phyloP scores from a whole-genome alignment of 2,797 vertebrate species.

The Sitta carolinensis region DNA sequence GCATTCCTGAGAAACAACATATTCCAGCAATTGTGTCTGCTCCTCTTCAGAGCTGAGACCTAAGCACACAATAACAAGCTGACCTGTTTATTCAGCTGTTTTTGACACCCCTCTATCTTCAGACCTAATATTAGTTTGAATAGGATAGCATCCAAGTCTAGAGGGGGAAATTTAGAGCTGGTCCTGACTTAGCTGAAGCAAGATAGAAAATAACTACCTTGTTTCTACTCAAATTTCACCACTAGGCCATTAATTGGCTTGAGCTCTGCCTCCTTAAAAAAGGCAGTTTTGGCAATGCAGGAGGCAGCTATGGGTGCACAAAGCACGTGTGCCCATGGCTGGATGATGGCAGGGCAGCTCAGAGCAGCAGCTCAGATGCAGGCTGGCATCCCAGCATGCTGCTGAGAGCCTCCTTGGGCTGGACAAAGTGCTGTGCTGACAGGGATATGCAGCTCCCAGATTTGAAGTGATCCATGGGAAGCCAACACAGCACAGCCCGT shows the following conservation, averaged over 20 bases:
- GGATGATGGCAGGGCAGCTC: not conserved
- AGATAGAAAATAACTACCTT: constrained; percentile 11
- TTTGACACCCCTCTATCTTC: constrained; percentile 58
- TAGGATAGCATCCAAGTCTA: constrained; percentile 42
- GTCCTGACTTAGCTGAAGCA: constrained; percentile 22
- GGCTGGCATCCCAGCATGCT: not conserved
- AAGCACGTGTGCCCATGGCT: accelerated
- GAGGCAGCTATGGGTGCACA: not conserved
- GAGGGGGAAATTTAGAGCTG: constrained; percentile 10
- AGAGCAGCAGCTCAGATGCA: not conserved
- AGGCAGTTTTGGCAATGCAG: not conserved
- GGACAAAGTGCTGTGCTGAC: constrained; percentile 27
- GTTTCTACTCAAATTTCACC: constrained; percentile 30
- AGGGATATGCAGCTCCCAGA: not conserved
- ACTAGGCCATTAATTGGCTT: not conserved
- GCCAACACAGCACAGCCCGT: not conserved
- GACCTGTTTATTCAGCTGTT: constrained; percentile 53
- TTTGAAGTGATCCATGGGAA: not conserved
- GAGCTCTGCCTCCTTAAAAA: not conserved
- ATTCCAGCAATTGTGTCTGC: constrained; percentile 18
- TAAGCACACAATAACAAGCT: constrained; percentile 29
- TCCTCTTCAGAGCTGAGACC: not conserved
- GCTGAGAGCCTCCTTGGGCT: not conserved
- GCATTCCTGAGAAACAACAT: constrained; percentile 43
- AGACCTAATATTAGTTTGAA: constrained; percentile 51